These are phyloP conservation scores for Acanthurus lineatus DNA, from an alignment of 2,797 vertebrate species.

Conservation along the genomic window DNA sequence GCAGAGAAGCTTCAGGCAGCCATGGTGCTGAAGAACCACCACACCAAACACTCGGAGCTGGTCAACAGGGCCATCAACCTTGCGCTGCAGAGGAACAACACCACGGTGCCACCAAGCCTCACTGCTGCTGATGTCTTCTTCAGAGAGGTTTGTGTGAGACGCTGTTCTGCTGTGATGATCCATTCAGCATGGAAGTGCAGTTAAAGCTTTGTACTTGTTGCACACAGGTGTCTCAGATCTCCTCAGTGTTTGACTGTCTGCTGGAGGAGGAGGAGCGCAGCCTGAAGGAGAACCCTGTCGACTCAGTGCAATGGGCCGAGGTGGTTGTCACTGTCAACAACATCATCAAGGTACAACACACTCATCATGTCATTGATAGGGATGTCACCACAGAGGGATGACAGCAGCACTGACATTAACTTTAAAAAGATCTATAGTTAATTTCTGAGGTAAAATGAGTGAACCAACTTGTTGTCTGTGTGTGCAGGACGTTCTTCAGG, in stretches of 20 bases:
- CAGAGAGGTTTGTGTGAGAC: conserved; percentile 87
- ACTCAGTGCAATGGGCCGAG: conserved; percentile 91
- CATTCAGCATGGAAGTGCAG: accelerated
- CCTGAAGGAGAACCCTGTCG: conserved; percentile 86
- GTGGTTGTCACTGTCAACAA: conserved; percentile 89
- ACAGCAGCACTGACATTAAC: neutral
- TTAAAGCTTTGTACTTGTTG: neutral
- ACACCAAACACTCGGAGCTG: conserved; percentile 88
- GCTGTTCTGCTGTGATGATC: accelerated
- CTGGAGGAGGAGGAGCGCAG: conserved; percentile 92
- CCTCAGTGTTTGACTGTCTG: conserved; percentile 92
- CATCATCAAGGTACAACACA: conserved; percentile 90
- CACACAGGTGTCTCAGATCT: conserved; percentile 92
- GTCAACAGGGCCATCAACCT: conserved; percentile 88
- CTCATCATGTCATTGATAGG: neutral
- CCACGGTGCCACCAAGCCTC: conserved; percentile 86
- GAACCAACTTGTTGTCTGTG: neutral
- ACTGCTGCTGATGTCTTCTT: conserved; percentile 96
- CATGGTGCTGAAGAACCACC: conserved; percentile 93
- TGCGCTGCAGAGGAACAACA: conserved; percentile 85
- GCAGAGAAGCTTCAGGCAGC: conserved; percentile 94
- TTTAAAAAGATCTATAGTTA: neutral
- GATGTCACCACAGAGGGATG: too few relatives aligned
- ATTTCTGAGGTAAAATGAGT: neutral
- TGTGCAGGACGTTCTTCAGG: conserved; percentile 92